phyloP scores from a whole-genome alignment of 1,140 invertebrate genomes.

The Latrodectus geometricus region DNA sequence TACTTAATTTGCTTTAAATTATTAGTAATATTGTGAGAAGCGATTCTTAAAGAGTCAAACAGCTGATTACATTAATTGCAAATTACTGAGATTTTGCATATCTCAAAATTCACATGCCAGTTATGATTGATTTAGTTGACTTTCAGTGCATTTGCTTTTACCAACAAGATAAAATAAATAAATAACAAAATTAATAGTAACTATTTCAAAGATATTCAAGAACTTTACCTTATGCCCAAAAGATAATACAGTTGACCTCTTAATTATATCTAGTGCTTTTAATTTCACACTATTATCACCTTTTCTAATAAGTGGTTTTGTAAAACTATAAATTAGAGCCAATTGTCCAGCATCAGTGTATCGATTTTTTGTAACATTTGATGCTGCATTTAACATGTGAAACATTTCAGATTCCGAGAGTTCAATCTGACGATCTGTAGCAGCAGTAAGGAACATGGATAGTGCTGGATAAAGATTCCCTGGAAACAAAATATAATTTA shows the following conservation, averaged over 20 bases:
- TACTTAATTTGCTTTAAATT: too few species aligned
- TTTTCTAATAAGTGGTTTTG: conserved; percentile 31
- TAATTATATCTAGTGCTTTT: conserved; percentile 42
- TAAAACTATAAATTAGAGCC: conserved; percentile 40
- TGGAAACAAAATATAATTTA: neutral
- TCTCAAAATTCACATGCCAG: too few species aligned
- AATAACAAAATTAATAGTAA: too few species aligned
- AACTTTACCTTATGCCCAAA: conserved; percentile 44
- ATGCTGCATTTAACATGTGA: conserved; percentile 31
- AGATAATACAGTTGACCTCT: conserved; percentile 11
- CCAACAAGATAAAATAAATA: neutral
- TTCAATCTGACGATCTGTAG: neutral
- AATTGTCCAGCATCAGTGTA: conserved; percentile 42
- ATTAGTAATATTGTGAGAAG: too few species aligned
- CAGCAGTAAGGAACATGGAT: conserved; percentile 42
- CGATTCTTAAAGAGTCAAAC: too few species aligned
- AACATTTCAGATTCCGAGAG: conserved; percentile 13
- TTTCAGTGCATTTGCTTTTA: neutral
- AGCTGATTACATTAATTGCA: too few species aligned
- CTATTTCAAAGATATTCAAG: neutral
- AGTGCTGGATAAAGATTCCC: conserved; percentile 19
- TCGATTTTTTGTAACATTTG: conserved; percentile 20
- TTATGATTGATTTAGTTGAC: too few species aligned
- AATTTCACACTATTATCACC: conserved; percentile 18
- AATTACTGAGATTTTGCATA: too few species aligned